phyloP scores from a whole-genome alignment of 2,888 invertebrate genomes.

The Drosophila demipolita region DNA sequence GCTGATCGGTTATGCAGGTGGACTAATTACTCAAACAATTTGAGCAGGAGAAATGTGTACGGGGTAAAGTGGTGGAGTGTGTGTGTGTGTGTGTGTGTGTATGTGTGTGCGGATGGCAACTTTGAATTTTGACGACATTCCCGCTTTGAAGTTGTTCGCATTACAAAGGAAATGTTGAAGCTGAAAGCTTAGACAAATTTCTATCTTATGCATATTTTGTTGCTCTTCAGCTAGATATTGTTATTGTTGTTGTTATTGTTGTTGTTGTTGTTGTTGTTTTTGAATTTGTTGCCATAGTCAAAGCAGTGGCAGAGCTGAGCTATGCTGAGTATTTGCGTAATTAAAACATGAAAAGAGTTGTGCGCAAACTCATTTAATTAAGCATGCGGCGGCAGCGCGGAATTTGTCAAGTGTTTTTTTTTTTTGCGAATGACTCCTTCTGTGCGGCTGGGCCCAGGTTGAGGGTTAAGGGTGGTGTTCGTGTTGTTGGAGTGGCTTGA shows the following conservation, averaged over 20 bases:
- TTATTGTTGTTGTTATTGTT: constrained; percentile 16
- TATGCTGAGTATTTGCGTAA: constrained; percentile 78
- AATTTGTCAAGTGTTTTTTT: constrained; percentile 72
- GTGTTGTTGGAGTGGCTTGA: constrained; percentile 9
- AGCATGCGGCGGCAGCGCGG: constrained; percentile 66
- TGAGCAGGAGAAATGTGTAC: constrained; percentile 36
- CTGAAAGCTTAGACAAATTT: constrained; percentile 67
- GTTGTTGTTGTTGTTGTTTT: constrained; percentile 15
- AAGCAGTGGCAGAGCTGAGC: constrained; percentile 57
- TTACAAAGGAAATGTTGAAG: constrained; percentile 57
- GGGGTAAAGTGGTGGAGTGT: constrained; percentile 5
- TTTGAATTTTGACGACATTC: constrained; percentile 65
- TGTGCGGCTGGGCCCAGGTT: background rate
- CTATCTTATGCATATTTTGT: constrained; percentile 68
- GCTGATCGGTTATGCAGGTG: constrained; percentile 36
- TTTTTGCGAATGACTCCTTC: constrained; percentile 26
- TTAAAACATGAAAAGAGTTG: constrained; percentile 81
- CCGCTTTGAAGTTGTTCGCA: constrained; percentile 74
- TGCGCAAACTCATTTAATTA: constrained; percentile 78
- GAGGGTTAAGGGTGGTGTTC: constrained; percentile 7
- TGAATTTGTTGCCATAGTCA: constrained; percentile 17
- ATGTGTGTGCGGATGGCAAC: constrained; percentile 3
- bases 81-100: background rate
- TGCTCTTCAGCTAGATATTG: constrained; percentile 24
- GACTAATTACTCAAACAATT: constrained; percentile 61